Base-by-base conservation (phyloP, 2,113 vertebrate genomes). In the Equus przewalskii region DNA sequence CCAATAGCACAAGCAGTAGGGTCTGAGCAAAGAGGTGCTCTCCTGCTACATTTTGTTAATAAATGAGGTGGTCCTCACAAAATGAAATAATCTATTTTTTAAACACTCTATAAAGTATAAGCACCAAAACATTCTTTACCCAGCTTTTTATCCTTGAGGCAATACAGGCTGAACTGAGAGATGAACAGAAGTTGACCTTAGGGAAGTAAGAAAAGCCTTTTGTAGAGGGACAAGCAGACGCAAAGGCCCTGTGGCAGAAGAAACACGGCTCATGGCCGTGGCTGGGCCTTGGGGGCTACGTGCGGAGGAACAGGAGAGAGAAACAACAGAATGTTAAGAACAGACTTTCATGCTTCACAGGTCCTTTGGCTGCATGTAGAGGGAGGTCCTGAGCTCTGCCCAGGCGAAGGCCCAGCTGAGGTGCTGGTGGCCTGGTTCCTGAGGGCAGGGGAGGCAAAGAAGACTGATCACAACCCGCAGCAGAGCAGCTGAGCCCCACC, bases 151-250 rank as follows among this genome's bases (percentile, higher is more conserved):
- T 9, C 65, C 62, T 24, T 16, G 14, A 79, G 84, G 49, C 41
- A 10, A 41, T 3, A 12, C 49, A 13, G 36, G 41, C 4, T 41
- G 28, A 54, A 10, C 41, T 72, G 46, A 67, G 54, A 49, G 30
- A 11, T 3, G 15, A 36, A 13, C 41, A 56, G 54, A 86, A n/a
- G n/a, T 13, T 0, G 0, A 30, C n/a, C 72, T n/a, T 6, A 9
- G 33, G 36, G 49, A 5, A 41, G 44, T 1, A 2, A 30, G 15
- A 24, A 78, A 64, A 6, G 44, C 67, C 46, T 28, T 36, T 9
- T 4, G 1, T 6, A 4, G 3, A 3, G 33, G 26, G 56, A 36
- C 2, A 7, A 18, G 60, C 3, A 6, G 0, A 1, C 6, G 41
- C 49, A 26, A 60, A 93, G 86, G 33, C 56, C 58, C 51, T 46